Evolutionary conservation across 2,797 vertebrate genomes (phyloP).

Genomic region (Lagodon rhomboides): DNA sequence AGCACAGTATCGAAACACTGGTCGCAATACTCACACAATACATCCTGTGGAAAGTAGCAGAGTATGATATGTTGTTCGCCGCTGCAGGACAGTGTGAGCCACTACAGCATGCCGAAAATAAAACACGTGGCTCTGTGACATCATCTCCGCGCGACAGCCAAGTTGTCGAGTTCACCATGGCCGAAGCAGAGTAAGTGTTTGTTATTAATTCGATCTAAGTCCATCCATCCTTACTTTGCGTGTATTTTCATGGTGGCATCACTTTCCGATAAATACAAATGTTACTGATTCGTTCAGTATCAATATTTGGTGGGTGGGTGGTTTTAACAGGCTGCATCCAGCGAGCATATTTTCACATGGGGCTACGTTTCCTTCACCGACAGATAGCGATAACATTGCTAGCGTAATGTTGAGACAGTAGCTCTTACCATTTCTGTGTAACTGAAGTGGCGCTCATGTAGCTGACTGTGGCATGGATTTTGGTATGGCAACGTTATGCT

Average conservation of each 20-base stretch:
- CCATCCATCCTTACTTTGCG: background rate
- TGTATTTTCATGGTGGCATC: rapidly evolving
- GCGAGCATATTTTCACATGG: slow-evolving; percentile 10
- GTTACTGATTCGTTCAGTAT: rapidly evolving
- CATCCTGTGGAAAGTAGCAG: background rate
- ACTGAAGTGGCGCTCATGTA: background rate
- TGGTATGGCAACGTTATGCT: too few species aligned
- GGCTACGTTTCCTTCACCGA: background rate
- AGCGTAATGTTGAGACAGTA: background rate
- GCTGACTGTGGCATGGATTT: background rate
- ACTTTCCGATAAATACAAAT: rapidly evolving
- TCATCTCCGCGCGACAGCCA: slow-evolving; percentile 6
- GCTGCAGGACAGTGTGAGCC: background rate
- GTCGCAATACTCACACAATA: background rate
- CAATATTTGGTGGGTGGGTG: background rate
- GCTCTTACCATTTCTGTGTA: background rate
- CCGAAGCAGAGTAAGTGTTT: slow-evolving; percentile 37
- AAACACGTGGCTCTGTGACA: background rate
- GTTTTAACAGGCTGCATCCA: background rate
- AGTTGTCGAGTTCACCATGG: slow-evolving; percentile 14
- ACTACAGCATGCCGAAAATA: background rate
- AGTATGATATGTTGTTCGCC: background rate
- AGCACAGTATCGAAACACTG: too few species aligned
- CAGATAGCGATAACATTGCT: too few species aligned
- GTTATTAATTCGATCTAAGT: slow-evolving; percentile 9